A percentile compares a stretch with the other conserved stretches of the same genome.
Conservation (phyloP, 2,113 vertebrate genomes). For the Picathartes gymnocephalus region DNA sequence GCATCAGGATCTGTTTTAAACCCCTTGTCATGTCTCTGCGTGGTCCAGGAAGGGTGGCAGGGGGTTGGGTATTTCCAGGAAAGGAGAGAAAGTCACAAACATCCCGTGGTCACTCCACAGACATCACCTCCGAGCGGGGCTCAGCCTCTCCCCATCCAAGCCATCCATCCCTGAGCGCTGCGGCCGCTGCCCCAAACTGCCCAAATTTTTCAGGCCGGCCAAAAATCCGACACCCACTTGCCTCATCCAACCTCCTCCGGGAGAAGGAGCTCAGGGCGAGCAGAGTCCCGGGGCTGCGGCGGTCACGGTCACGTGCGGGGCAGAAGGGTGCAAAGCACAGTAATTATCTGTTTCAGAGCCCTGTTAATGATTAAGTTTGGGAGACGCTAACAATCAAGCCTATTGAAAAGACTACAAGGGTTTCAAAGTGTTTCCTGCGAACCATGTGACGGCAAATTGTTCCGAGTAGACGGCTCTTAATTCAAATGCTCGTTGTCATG, state of each 20-base stretch:
- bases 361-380: constrained; percentile 66
- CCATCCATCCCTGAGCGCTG: rapidly evolving
- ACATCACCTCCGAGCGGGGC: rapidly evolving
- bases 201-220: not conserved
- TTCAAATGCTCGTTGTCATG: constrained; percentile 68
- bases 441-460: constrained; percentile 50
- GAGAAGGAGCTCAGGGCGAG: not conserved
- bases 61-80: not conserved
- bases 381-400: constrained; percentile 58
- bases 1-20: not conserved
- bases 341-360: constrained; percentile 59
- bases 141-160: not conserved
- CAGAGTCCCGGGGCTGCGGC: not conserved
- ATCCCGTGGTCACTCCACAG: rapidly evolving
- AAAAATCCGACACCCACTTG: not conserved
- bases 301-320: not conserved
- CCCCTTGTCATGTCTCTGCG: rapidly evolving
- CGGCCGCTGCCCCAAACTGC: not conserved
- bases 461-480: constrained; percentile 37
- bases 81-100: not conserved
- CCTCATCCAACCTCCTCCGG: not conserved
- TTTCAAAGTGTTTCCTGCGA: constrained; percentile 60
- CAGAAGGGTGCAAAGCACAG: constrained; percentile 16
- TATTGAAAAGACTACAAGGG: constrained; percentile 60
- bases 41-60: rapidly evolving